phyloP scores from a whole-genome alignment of 2,888 invertebrate genomes.

The Tipula unca region DNA sequence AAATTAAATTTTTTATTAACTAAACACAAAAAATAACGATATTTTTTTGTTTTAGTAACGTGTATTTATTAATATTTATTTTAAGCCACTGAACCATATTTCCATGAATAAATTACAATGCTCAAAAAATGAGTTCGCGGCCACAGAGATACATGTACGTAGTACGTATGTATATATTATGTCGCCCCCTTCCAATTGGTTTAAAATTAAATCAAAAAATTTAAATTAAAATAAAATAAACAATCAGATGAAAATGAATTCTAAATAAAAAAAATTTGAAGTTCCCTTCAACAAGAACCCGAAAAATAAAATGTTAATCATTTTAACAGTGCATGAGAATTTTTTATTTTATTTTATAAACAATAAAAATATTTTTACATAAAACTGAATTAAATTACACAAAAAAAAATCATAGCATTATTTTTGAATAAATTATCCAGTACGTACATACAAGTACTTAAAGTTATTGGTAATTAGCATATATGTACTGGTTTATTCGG shows the following conservation, averaged over 20 bases:
- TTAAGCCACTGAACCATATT: neutral
- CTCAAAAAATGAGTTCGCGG: neutral
- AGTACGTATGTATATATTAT: neutral
- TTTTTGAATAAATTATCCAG: neutral
- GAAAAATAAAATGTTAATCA: neutral
- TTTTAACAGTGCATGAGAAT: neutral
- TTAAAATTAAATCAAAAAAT: neutral
- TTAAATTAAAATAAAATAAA: no score
- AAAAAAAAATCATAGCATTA: neutral
- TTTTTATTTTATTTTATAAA: neutral
- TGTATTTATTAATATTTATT: no score
- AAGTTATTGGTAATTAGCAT: neutral
- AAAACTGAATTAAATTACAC: neutral
- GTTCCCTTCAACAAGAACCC: neutral
- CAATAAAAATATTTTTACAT: conserved; percentile 8
- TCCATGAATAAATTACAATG: neutral
- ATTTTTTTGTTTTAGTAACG: no score
- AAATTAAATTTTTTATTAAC: no score
- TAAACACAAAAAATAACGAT: no score
- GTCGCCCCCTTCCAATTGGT: neutral
- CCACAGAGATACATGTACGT: neutral
- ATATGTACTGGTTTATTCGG: neutral
- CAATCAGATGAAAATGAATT: neutral
- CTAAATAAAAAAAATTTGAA: neutral
- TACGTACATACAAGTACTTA: neutral